These are phyloP conservation scores for Synodontis membranacea DNA, from an alignment of 2,113 vertebrate species.

Conservation along the genomic window DNA sequence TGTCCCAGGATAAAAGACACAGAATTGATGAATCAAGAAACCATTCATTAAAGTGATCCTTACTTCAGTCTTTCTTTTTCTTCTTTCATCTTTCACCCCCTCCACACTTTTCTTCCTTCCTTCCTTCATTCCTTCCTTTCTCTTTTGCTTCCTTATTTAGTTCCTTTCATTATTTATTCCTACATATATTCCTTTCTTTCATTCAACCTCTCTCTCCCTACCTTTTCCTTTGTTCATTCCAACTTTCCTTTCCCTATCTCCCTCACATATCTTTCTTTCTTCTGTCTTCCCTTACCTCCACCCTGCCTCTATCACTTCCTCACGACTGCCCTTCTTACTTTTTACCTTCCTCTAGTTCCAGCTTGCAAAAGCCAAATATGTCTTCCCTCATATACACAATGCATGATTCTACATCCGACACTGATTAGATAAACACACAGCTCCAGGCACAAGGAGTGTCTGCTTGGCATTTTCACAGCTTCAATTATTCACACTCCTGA, in stretches of 20 bases:
- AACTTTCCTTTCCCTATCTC: not conserved
- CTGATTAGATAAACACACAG: slow-evolving; percentile 51
- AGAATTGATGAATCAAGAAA: not conserved
- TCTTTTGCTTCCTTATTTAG: not conserved
- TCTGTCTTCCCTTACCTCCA: not conserved
- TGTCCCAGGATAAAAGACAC: not conserved
- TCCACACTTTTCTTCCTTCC: not conserved
- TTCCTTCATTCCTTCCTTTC: not conserved
- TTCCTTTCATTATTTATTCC: not conserved
- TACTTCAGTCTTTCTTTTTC: not conserved
- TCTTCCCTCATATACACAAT: slow-evolving; percentile 24
- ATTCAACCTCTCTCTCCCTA: not conserved
- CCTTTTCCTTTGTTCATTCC: not conserved
- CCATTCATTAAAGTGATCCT: not conserved
- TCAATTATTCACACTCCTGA: slow-evolving; percentile 61
- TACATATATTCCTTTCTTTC: not conserved
- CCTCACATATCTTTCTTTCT: not conserved
- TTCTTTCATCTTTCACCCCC: not conserved
- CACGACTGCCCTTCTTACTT: not conserved
- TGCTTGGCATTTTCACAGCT: slow-evolving; percentile 52
- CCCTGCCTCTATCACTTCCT: not conserved
- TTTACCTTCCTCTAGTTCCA: not conserved
- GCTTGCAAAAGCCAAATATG: not conserved
- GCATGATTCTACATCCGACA: slow-evolving; percentile 39
- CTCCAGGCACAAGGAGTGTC: slow-evolving; percentile 43